Evolutionary conservation across 2,113 vertebrate genomes (phyloP).

Genomic region (Mirza zaza): DNA sequence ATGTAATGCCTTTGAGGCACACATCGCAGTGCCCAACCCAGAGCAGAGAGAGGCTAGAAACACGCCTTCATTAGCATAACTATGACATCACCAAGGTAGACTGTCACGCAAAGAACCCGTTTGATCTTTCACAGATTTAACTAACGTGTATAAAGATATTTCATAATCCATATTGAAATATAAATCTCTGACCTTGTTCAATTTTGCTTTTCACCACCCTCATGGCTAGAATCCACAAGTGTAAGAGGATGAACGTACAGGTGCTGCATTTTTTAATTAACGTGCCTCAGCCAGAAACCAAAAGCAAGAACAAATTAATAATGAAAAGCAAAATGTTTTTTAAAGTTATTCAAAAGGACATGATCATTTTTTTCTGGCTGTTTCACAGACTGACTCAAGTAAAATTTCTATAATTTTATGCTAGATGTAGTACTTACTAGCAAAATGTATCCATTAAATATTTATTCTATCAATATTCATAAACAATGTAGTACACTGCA

Average conservation of each 20-base stretch:
- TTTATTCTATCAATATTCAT: slow-evolving; percentile 63
- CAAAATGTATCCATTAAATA: slow-evolving; percentile 63
- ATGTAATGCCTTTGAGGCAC: background rate
- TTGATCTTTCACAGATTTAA: slow-evolving; percentile 9
- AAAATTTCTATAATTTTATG: slow-evolving; percentile 60
- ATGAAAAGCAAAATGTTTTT: slow-evolving; percentile 37
- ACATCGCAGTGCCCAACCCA: background rate
- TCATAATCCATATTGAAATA: slow-evolving; percentile 11
- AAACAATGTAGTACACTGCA: slow-evolving; percentile 49
- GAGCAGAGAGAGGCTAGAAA: background rate
- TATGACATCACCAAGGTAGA: background rate
- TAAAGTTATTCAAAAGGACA: slow-evolving; percentile 54
- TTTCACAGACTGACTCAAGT: slow-evolving; percentile 22
- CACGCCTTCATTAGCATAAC: background rate
- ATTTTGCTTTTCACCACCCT: background rate
- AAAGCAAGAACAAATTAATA: slow-evolving; percentile 48
- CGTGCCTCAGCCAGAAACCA: background rate
- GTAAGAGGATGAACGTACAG: background rate
- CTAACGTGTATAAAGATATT: background rate
- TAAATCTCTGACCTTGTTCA: background rate
- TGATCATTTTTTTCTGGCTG: slow-evolving; percentile 28
- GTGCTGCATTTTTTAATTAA: background rate
- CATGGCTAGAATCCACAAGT: background rate
- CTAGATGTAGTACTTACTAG: slow-evolving; percentile 49
- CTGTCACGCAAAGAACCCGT: background rate